phyloP scores from a whole-genome alignment of 2,113 vertebrate genomes.

The Centropus bengalensis region DNA sequence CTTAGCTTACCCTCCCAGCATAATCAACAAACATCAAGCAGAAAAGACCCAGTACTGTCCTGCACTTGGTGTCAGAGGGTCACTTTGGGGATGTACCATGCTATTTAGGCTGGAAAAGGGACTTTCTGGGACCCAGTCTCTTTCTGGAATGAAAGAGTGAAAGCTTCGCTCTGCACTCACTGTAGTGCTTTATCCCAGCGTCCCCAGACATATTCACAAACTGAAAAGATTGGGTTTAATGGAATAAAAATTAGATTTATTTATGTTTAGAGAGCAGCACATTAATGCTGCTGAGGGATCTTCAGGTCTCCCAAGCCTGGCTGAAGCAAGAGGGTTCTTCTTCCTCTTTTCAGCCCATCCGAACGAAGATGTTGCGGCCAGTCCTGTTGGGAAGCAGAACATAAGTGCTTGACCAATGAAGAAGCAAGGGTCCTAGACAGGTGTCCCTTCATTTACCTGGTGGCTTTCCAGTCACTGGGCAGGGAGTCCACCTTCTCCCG shows the following conservation, averaged over 20 bases:
- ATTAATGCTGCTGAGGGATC: accelerated
- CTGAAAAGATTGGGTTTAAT: not conserved
- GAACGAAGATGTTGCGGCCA: not conserved
- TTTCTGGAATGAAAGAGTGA: not conserved
- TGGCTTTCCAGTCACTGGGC: not conserved
- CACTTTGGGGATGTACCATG: not conserved
- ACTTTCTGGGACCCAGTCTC: not conserved
- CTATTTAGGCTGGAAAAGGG: not conserved
- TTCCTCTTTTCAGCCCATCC: accelerated
- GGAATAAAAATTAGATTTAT: not conserved
- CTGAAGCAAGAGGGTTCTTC: accelerated
- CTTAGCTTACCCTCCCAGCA: not conserved
- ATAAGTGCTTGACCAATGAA: accelerated
- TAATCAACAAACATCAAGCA: accelerated
- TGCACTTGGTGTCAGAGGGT: not conserved
- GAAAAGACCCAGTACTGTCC: not conserved
- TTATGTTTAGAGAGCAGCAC: accelerated
- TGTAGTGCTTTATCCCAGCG: accelerated
- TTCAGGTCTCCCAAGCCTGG: accelerated
- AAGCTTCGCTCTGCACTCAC: not conserved
- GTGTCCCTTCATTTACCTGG: not conserved
- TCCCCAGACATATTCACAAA: not conserved
- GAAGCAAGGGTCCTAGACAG: not conserved
- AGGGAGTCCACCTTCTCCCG: not conserved
- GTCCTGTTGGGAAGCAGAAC: not conserved